Base-by-base conservation (phyloP, 35 echinoderm and acorn worm genomes). In the Eucidaris tribuloides region DNA sequence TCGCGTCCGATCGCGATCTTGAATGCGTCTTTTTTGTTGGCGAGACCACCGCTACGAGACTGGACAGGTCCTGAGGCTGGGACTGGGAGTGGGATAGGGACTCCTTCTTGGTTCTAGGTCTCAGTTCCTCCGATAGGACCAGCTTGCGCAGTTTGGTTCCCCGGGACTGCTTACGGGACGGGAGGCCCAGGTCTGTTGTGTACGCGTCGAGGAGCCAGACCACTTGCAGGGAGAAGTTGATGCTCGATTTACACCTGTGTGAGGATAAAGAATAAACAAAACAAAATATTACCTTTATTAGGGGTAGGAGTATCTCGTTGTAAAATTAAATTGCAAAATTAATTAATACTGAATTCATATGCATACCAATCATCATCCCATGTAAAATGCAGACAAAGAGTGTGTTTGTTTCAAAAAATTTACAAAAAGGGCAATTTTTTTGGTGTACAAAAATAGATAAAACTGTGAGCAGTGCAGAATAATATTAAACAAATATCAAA, bases 141-240 rank as follows among this genome's bases (percentile, higher is more conserved):
- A 81, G 39, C 59, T 79, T 99, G 15, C 87, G 82, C 0, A 99
- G 63, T 55, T 93, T 99, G 7, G 91, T 85, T 45, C 91, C 96
- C 35, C 96, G 78, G 30, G 90, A 89, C 32, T 93, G 82, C 33
- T 90, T 99, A 39, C 91, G 82, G 3, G 90, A 79, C 32, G 87
- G 91, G 19, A 87, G 45, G 48, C 78, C 78, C 34, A 82, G 71
- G 46, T 93, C 80, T 30, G 55, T 82, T 29, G 84, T 93, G 87
- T 99, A 99, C 22, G 96, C 96, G 15, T 92, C 91, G 9, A 99
- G 64, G 4, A 99, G 72, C 96, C 96, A 99, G 23, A 84, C 90
- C 19, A 88, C 55, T 23, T 93, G 82, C 38, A 99, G 49, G 9
- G 96, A 99, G 49, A 99, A 99, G 42, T 99, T 84, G 56, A 93